Base-by-base conservation (phyloP, 2,113 vertebrate genomes). In the Procapra przewalskii region DNA sequence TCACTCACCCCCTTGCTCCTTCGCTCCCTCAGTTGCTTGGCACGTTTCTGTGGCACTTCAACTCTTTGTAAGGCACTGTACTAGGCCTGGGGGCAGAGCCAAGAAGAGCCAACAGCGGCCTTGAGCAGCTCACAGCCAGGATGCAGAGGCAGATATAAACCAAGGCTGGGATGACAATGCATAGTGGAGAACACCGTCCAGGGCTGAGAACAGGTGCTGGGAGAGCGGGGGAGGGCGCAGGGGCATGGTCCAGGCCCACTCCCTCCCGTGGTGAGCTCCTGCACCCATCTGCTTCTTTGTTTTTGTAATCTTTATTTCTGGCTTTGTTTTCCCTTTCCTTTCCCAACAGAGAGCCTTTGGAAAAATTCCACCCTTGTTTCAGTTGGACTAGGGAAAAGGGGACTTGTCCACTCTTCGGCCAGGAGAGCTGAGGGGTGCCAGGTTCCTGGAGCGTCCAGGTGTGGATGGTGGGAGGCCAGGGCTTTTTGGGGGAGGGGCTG, bases 351-450 rank as follows among this genome's bases (percentile, higher is more conserved):
- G 85, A 90, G 86, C 11, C 91, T 97, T 92, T 97, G 98, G 98
- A 96, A 98, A 97, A 96, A 98, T 98, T 97, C 96, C 96, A 98
- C 52, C 50, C 96, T 96, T 97, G 97, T 98, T 97, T 97, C 97
- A 75, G 55, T 96, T 98, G 98, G 97, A 97, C 83, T 45, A 45
- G 84, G 92, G 91, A 54, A 83, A 91, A 80, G 85, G 75, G 16
- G 82, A 94, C 86, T 91, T 79, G 93, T 97, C 57, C 29, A 31
- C 19, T 96, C 90, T 89, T 84, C 1, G 7, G 92, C 90, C 81
- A 84, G 90, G 87, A 95, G 16, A 71, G 83, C 88, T 57, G 2
- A 80, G 77, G 88, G 97, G 94, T 86, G 91, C 67, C 13, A 5
- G 88, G 40, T 10, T 86, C 97, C 94, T 19, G 33, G 50, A 36